Evolutionary conservation across 2,888 invertebrate genomes (phyloP), one percentile per base, ranked within the genome.

Genomic region (Pollenia labialis): DNA sequence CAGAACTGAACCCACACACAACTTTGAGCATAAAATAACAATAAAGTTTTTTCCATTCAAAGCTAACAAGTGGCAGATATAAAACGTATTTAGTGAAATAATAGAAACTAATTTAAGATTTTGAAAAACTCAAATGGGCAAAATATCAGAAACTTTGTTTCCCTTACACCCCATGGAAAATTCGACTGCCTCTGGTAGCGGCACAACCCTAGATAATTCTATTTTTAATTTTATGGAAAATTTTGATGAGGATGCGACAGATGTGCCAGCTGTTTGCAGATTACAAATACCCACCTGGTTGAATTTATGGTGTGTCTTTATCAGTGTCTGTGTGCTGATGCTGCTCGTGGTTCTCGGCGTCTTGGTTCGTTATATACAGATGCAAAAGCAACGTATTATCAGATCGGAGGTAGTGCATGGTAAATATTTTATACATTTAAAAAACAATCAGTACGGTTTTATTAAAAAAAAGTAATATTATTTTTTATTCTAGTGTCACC

Each of bases 201-300:
- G 42, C 2, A 46, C 71, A 2, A 66, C 58, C 0, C 9, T 50
- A 1, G 76, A 83, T n/a, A 40, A 81, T 14, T 72, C 84, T 0
- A 11, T 84, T 18, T 50, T 76, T 2, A 83, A 87, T 77, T 66
- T 84, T 11, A 81, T 87, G 84, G 86, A 87, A 66, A 68, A 60
- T 54, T 74, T 74, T 50, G 66, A 77, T n/a, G 66, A 42, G 9
- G 84, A 81, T 16, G 1, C 18, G 0, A 84, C 83, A 8, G 83
- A 66, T n/a, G 60, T 46, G 6, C 80, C 86, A 16, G 71, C 50
- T 3, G 60, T 77, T n/a, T 87, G 86, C 18, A 58, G 44, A 16
- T 23, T 87, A 0, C 62, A 81, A n/a, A 76, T 87, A 66, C 86
- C 86, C 58, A 72, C 83, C 58, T 87, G 86, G 86, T 40, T 87